Conservation (phyloP, 30 jellyfish, hydroid and myxozoan genomes). For the Pseudorhiza aurosa region DNA sequence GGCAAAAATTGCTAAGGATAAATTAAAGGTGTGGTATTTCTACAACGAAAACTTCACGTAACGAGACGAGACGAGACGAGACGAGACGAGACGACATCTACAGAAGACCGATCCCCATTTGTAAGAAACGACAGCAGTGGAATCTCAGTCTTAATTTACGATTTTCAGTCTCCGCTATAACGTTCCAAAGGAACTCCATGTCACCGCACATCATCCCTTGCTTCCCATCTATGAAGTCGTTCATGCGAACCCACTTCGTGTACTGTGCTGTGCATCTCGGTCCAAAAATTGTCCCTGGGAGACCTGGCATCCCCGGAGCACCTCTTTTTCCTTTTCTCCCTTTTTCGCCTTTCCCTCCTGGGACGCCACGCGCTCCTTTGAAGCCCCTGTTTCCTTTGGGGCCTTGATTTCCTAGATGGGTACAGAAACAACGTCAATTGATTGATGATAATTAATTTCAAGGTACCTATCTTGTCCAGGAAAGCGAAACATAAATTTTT, state of each 20-base stretch:
- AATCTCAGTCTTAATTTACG: conserved; percentile 41
- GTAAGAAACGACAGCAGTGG: conserved; percentile 71
- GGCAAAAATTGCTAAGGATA: no score
- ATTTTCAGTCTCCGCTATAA: conserved; percentile 55
- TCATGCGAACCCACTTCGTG: conserved; percentile 61
- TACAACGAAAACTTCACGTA: no score
- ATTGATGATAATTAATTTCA: no score
- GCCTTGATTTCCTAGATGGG: conserved; percentile 59
- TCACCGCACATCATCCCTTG: conserved; percentile 81
- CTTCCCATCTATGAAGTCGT: conserved; percentile 46
- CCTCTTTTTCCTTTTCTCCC: conserved; percentile 69
- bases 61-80: no score
- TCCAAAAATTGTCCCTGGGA: conserved; percentile 73
- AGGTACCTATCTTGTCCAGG: no score
- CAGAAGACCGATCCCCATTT: conserved; percentile 35
- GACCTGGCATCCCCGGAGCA: conserved; percentile 74
- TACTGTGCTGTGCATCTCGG: conserved; percentile 70
- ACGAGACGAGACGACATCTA: not conserved
- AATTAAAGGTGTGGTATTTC: no score
- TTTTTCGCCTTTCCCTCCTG: conserved; percentile 39
- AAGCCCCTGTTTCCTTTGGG: conserved; percentile 23
- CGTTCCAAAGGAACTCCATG: conserved; percentile 76
- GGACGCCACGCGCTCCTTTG: conserved; percentile 41
- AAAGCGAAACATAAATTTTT: no score
- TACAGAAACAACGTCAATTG: no score